Evolutionary conservation across 2,797 vertebrate species (phyloP).

Genomic region (Staurois parvus): DNA sequence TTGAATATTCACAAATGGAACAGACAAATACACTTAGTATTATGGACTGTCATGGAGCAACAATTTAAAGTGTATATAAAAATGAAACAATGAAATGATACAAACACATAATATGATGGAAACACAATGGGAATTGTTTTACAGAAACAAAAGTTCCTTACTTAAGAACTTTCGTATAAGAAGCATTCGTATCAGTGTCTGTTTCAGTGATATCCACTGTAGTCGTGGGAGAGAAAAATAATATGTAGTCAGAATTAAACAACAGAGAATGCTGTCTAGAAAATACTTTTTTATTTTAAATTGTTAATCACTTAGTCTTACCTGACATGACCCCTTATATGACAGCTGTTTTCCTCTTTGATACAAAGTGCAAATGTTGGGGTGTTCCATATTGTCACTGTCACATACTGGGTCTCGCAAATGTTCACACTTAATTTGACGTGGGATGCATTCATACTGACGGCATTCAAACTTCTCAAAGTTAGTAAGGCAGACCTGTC

Average conservation of each 20-base stretch:
- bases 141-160: constrained; percentile 52
- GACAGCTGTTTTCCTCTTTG: constrained; percentile 89
- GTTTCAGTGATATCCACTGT: constrained; percentile 50
- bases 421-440: constrained; percentile 84
- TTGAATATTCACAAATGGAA: constrained; percentile 23
- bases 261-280: not conserved
- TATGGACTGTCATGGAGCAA: not conserved
- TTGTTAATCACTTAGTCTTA: constrained; percentile 67
- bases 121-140: constrained; percentile 40
- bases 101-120: constrained; percentile 45
- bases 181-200: constrained; percentile 44
- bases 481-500: constrained; percentile 90
- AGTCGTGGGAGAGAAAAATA: constrained; percentile 53
- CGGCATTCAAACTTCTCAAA: constrained; percentile 82
- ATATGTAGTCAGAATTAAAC: constrained; percentile 41
- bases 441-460: constrained; percentile 88
- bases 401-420: constrained; percentile 89
- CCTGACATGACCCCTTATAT: constrained; percentile 94
- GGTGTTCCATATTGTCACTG: constrained; percentile 86
- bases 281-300: not conserved
- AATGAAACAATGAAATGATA: constrained; percentile 25
- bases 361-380: constrained; percentile 86
- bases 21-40: constrained; percentile 18
- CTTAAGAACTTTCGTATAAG: constrained; percentile 35
- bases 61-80: constrained; percentile 1